phyloP scores from a whole-genome alignment of 2,113 vertebrate genomes.

The Sterna hirundo region DNA sequence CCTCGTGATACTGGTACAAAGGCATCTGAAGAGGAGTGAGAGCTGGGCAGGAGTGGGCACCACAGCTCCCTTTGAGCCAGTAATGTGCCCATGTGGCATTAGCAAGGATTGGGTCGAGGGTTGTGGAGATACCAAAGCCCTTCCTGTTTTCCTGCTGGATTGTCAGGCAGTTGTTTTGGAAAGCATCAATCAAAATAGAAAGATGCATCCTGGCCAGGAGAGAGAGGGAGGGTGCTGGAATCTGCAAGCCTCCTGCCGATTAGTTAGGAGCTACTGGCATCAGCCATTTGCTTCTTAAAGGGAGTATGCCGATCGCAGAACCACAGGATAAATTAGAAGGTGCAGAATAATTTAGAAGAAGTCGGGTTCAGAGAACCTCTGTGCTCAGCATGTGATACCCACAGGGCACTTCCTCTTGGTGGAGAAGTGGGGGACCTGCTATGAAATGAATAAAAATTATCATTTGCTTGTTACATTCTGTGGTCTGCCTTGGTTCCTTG shows the following conservation, averaged over 20 bases:
- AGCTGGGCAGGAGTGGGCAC: background rate
- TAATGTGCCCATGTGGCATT: background rate
- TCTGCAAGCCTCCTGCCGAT: background rate
- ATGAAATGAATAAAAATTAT: background rate
- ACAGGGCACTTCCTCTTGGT: background rate
- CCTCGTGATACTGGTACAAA: fast-evolving
- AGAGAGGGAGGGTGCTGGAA: background rate
- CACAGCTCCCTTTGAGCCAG: background rate
- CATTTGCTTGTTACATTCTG: background rate
- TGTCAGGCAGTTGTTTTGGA: background rate
- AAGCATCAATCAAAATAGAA: background rate
- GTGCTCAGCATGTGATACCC: background rate
- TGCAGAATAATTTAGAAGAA: background rate
- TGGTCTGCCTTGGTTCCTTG: background rate
- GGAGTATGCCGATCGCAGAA: background rate
- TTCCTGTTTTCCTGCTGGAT: background rate
- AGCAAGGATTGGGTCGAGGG: background rate
- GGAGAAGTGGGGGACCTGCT: background rate
- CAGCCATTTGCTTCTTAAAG: background rate
- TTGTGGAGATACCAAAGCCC: background rate
- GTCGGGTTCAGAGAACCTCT: background rate
- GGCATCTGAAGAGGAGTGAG: background rate
- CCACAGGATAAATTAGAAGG: background rate
- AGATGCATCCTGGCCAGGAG: background rate
- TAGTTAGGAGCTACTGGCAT: background rate